Percentiles rank a stretch among this genome's conserved stretches.
Conservation (phyloP, 2,113 vertebrate genomes). For the Rallus limicola region DNA sequence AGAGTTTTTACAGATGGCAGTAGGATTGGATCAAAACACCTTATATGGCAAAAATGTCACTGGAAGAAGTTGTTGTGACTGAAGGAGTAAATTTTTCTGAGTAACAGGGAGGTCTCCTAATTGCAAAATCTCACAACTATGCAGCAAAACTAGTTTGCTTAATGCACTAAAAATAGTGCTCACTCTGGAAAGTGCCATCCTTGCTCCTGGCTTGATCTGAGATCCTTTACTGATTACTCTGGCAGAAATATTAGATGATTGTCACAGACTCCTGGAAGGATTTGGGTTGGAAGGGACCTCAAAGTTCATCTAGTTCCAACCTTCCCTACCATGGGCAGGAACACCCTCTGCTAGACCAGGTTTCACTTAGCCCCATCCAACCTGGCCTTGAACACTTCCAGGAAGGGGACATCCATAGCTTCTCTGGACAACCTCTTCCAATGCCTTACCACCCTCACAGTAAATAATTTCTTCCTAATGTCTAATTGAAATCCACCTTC, state of each 20-base stretch:
- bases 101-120: neutral
- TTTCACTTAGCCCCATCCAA: too few species aligned
- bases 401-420: too few species aligned
- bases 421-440: too few species aligned
- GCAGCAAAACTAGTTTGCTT: constrained; percentile 8
- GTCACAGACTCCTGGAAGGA: neutral
- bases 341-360: too few species aligned
- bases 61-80: neutral
- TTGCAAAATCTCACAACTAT: neutral
- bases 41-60: neutral
- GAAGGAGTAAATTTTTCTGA: neutral
- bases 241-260: neutral
- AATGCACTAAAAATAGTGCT: neutral
- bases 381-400: too few species aligned
- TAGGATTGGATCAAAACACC: neutral
- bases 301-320: too few species aligned
- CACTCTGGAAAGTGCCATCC: neutral
- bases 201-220: neutral
- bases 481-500: too few species aligned
- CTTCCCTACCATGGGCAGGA: too few species aligned
- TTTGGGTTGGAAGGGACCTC: too few species aligned
- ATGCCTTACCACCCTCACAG: too few species aligned
- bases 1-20: neutral
- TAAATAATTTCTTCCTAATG: too few species aligned
- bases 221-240: neutral